Base-by-base conservation (phyloP, 2,797 vertebrate species). In the Sebastes diploproa region DNA sequence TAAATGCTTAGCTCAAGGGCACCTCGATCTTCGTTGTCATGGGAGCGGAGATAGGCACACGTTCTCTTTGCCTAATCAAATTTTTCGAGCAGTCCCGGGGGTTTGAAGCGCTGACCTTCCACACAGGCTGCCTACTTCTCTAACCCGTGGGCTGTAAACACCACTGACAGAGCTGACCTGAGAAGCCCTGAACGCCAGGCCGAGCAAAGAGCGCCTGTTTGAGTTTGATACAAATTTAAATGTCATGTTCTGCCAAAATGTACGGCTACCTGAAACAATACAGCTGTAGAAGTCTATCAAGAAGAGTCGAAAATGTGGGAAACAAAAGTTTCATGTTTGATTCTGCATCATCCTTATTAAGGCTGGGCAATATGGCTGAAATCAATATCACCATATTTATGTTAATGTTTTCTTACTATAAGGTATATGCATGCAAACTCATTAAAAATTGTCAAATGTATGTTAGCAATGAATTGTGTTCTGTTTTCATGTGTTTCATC, bases 1-100 rank as follows among this genome's bases (percentile, higher is more conserved):
- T 90, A 83, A 91, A 84, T 71, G 71, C 75, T 78, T 74, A 68
- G 68, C 84, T 86, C 80, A 90, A 91, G 89, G 88, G 88, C 88
- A 83, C 83, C 83, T 81, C 71, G 7, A 72, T 84, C 38, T 36
- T n/a, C n/a, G 27, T 50, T 75, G 84, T 85, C 72, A 71, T 74
- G 73, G 79, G 73, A 88, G 76, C 4, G 2, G 59, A 65, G 64
- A 88, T 64, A 61, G 71, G 22, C 50, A 18, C 38, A 22, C 3
- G 20, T 36, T 86, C 62, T 84, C 65, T 81, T 83, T 78, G 32
- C 71, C 58, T 66, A 77, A 88, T 88, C 56, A 84, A 64, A 78
- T 79, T 70, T 50, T 77, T 78, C 11, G 2, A 79, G 64, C 67
- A 20, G 27, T 46, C 78, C 30, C 8, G 20, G 27, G 32, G 60